Conservation (phyloP, 2,113 vertebrate genomes). For the Chamaetylas fuelleborni region DNA sequence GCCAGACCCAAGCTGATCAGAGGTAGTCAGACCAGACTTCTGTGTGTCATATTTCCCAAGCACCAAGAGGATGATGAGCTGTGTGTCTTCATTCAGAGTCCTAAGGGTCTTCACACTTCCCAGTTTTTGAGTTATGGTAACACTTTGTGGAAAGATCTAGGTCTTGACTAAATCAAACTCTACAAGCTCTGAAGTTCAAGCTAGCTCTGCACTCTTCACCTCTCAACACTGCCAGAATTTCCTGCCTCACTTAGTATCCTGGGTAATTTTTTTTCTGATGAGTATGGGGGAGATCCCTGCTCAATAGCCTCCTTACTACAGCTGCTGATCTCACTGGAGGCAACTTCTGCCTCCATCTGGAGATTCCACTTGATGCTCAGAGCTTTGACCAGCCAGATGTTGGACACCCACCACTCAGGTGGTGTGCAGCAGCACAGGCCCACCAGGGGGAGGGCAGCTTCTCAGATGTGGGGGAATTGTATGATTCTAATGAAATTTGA, state of each 20-base stretch:
- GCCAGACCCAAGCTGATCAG: neutral
- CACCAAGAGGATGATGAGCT: neutral
- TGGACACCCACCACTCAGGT: neutral
- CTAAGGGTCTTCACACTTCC: neutral
- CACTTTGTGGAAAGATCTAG: neutral
- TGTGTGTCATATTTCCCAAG: neutral
- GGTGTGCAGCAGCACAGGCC: neutral
- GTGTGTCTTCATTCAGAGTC: neutral
- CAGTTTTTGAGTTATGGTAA: neutral
- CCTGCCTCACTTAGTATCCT: neutral
- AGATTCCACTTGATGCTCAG: neutral
- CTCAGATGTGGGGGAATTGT: neutral
- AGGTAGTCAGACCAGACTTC: neutral
- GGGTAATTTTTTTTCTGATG: neutral
- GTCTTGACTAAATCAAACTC: neutral
- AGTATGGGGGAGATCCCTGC: accelerated
- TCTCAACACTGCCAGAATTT: neutral
- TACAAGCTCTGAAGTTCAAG: neutral
- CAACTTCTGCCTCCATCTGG: neutral
- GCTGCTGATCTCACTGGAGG: neutral
- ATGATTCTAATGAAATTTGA: neutral
- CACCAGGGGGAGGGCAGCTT: neutral
- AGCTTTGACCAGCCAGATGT: neutral
- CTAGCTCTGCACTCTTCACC: neutral
- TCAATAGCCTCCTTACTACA: neutral